Evolutionary conservation across 2,888 invertebrate genomes (phyloP).

Genomic region (Andrena dorsata): DNA sequence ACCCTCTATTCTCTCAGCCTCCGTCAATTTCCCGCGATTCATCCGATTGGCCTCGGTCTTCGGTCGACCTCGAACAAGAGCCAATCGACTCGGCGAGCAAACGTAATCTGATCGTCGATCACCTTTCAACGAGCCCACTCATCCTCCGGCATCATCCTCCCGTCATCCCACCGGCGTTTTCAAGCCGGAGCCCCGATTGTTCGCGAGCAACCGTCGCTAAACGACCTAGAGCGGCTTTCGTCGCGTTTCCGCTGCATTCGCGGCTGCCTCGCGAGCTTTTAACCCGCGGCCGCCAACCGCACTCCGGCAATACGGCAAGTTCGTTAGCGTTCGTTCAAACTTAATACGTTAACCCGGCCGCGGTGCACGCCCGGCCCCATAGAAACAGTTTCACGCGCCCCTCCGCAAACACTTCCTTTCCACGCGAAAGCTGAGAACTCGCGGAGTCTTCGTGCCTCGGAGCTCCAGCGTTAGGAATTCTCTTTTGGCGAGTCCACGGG

Average conservation of each 20-base stretch:
- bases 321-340: conserved; percentile 62
- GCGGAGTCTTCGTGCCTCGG: conserved; percentile 5
- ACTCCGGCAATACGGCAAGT: conserved; percentile 51
- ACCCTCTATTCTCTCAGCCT: not conserved
- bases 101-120: conserved; percentile 39
- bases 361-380: not conserved
- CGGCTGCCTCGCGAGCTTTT: conserved; percentile 48
- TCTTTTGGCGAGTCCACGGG: conserved; percentile 42
- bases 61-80: conserved; percentile 10
- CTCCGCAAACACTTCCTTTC: not conserved
- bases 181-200: conserved; percentile 22
- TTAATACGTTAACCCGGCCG: conserved; percentile 14
- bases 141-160: not conserved
- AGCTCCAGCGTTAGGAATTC: conserved; percentile 56
- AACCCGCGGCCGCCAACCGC: conserved; percentile 64
- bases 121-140: conserved; percentile 22
- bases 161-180: conserved; percentile 2
- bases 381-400: conserved; percentile 33
- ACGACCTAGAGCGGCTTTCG: conserved; percentile 39
- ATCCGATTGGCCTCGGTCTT: not conserved
- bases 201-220: conserved; percentile 27
- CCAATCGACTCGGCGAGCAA: conserved; percentile 13
- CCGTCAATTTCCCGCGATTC: conserved; percentile 5
- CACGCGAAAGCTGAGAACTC: not conserved
- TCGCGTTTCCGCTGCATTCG: conserved; percentile 27